These are phyloP conservation scores for Cremastinae sp. DNA, from an alignment of 2,888 invertebrate species.

Conservation along the genomic window DNA sequence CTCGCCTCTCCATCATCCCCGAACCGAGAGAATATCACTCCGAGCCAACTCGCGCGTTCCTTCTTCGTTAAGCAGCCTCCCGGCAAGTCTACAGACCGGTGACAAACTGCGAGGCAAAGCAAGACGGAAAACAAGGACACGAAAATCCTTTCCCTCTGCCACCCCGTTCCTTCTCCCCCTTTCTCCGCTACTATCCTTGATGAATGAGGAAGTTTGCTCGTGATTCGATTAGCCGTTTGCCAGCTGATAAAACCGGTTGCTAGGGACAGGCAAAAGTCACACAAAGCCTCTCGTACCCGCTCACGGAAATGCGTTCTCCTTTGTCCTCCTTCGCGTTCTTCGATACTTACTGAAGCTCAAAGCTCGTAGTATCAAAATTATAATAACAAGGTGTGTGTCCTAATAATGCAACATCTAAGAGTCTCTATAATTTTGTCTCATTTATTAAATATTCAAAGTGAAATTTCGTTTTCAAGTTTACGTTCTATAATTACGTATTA, in stretches of 20 bases:
- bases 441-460: no score
- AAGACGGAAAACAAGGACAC: conserved; percentile 29
- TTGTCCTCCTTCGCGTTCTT: no score
- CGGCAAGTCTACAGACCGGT: conserved; percentile 39
- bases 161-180: conserved; percentile 18
- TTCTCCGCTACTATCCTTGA: conserved; percentile 33
- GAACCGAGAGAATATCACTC: conserved; percentile 26
- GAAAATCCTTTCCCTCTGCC: no score
- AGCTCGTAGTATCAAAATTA: no score
- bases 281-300: neutral
- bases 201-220: conserved; percentile 60
- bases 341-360: no score
- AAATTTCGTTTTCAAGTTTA: no score
- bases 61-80: conserved; percentile 55
- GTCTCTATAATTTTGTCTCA: no score
- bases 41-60: conserved; percentile 50
- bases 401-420: no score
- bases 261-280: conserved; percentile 35
- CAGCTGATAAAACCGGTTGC: conserved; percentile 31
- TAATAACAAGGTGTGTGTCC: no score
- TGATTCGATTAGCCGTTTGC: conserved; percentile 70
- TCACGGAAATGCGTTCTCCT: neutral
- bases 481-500: no score
- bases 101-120: conserved; percentile 45
- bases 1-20: conserved; percentile 44